phyloP scores from a whole-genome alignment of 2,888 invertebrate species.

The Diplolepis rosae region DNA sequence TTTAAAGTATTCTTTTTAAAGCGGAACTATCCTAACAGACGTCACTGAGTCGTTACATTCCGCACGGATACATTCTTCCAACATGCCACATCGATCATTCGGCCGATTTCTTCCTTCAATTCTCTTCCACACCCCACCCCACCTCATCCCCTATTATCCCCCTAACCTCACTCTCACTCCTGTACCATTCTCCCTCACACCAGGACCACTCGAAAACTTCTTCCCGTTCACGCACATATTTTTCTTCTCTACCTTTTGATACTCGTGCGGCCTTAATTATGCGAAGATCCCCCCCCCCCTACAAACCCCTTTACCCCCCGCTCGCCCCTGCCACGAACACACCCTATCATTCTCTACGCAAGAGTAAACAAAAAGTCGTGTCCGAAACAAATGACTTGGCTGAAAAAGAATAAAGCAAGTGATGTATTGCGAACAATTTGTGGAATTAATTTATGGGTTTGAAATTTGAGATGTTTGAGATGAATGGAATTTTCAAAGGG shows the following conservation, averaged over 20 bases:
- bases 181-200: not conserved
- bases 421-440: conserved; percentile 1
- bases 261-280: conserved; percentile 6
- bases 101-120: conserved; percentile 46
- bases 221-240: conserved; percentile 34
- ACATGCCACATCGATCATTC: conserved; percentile 58
- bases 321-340: not conserved
- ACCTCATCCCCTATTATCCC: conserved; percentile 12
- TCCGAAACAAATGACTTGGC: conserved; percentile 6
- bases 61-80: conserved; percentile 45
- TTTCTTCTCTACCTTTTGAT: not conserved
- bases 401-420: conserved; percentile 2
- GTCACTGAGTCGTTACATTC: conserved; percentile 66
- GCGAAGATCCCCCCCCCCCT: not conserved
- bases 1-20: conserved; percentile 74
- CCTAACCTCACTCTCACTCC: conserved; percentile 23
- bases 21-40: conserved; percentile 71
- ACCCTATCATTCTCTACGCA: not conserved
- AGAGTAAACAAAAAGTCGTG: not conserved
- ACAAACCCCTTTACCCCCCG: not conserved
- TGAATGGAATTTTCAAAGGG: not conserved
- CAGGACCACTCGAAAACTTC: not conserved
- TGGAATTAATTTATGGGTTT: conserved; percentile 8
- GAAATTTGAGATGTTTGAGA: not conserved
- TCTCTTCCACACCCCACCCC: conserved; percentile 25